Conservation (phyloP, 2,113 vertebrate genomes). For the Telmatochromis bifrenatus region DNA sequence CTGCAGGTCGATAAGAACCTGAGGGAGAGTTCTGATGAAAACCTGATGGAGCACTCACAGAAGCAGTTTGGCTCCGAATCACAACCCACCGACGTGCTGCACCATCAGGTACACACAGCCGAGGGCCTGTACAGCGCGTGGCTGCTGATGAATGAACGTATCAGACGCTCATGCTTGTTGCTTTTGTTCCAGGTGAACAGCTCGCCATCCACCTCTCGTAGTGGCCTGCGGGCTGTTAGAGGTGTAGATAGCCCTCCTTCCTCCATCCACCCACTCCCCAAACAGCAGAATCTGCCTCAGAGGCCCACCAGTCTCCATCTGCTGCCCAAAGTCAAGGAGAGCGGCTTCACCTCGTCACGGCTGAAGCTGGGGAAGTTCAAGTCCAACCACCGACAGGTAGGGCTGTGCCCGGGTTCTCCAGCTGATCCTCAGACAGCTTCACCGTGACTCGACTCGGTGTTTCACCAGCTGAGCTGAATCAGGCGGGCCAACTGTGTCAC, state of each 20-base stretch:
- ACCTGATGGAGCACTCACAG: constrained; percentile 91
- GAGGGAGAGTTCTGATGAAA: constrained; percentile 92
- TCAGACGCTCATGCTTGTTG: background rate
- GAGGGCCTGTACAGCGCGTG: constrained; percentile 40
- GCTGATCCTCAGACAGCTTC: background rate
- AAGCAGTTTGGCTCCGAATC: constrained; percentile 90
- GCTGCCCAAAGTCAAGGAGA: constrained; percentile 80
- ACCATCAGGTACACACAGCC: constrained; percentile 77
- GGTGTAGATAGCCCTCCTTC: constrained; percentile 6
- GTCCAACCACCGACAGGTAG: constrained; percentile 83
- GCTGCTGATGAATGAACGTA: background rate
- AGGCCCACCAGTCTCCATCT: constrained; percentile 89
- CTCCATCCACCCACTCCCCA: constrained; percentile 76
- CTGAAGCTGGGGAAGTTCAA: constrained; percentile 87
- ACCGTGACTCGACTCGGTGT: background rate
- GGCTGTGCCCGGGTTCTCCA: background rate
- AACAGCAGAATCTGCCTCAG: constrained; percentile 92
- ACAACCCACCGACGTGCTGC: constrained; percentile 75
- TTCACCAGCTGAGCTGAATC: background rate
- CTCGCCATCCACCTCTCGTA: background rate
- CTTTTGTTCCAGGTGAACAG: background rate
- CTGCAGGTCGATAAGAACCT: constrained; percentile 88
- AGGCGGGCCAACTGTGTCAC: rapidly evolving
- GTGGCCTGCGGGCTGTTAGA: constrained; percentile 3
- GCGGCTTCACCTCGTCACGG: constrained; percentile 33